phyloP scores from a whole-genome alignment of 2,797 vertebrate genomes.

The Ammospiza maritima region DNA sequence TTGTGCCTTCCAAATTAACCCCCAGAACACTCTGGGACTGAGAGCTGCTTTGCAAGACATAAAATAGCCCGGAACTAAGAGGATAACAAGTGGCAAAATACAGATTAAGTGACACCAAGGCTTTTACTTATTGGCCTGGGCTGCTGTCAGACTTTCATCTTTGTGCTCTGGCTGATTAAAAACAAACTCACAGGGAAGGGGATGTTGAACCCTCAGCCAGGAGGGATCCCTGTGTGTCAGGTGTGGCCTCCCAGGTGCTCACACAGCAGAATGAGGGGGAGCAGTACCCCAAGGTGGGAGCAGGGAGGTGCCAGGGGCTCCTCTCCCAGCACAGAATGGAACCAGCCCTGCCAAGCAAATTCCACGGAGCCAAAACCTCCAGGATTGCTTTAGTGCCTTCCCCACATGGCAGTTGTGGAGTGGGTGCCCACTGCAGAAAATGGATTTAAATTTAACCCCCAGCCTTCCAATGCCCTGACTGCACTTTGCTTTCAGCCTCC shows the following conservation, averaged over 20 bases:
- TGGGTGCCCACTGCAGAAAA: not conserved
- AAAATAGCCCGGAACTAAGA: slow-evolving; percentile 82
- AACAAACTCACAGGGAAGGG: not conserved
- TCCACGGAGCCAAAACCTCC: not conserved
- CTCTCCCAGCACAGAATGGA: not conserved
- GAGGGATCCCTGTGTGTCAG: not conserved
- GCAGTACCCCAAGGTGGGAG: not conserved
- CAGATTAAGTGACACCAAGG: slow-evolving; percentile 81
- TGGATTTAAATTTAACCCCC: not conserved
- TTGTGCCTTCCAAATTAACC: not conserved
- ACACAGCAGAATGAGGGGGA: not conserved
- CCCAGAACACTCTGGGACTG: not conserved
- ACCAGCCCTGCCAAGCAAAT: not conserved
- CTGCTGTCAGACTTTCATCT: slow-evolving; percentile 6
- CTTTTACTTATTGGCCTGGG: slow-evolving; percentile 68
- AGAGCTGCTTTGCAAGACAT: slow-evolving; percentile 65
- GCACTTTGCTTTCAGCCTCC: not conserved
- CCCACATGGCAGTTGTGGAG: not conserved
- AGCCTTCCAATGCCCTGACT: not conserved
- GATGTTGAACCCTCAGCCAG: not conserved
- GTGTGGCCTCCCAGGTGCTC: accelerated
- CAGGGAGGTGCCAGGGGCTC: not conserved
- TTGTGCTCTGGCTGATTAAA: not conserved
- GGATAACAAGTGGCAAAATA: slow-evolving; percentile 83
- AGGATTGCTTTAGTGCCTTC: not conserved